Base-by-base conservation (phyloP, 2,888 invertebrate genomes). In the Acholoe squamosa region DNA sequence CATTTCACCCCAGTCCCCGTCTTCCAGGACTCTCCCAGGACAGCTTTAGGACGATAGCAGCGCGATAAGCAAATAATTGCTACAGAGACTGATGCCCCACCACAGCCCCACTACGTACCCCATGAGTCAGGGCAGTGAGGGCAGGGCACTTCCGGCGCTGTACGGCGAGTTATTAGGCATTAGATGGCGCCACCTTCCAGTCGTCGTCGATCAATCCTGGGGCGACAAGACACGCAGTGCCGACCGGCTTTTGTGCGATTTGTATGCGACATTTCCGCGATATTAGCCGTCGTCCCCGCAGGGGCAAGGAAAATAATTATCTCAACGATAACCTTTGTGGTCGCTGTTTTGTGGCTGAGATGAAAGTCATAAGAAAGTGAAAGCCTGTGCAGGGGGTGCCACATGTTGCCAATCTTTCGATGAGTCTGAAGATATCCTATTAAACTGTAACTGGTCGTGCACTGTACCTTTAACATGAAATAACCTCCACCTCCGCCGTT, bases 1-100 rank as follows among this genome's bases (percentile, higher is more conserved):
- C 43, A 43, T 43, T 10, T 43, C 43, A 43, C 43, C 43, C 43
- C 43, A 43, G 43, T 10, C 43, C 43, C 43, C 43, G 43, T 43
- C 43, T 10, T 12, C 61, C 1, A 61, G 5, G 10, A 1, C 19
- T 61, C 61, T 19, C 61, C 61, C 61, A 61, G 61, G 61, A 61
- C 61, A 61, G n/a, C 61, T n/a, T n/a, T 61, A 61, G 19, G 61
- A n/a, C 19, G 71, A 71, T 71, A 25, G 3, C 28, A 28, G 25
- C 25, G 31, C 71, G 71, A 71, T 71, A 71, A 71, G 71, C 71
- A 71, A 71, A 71, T 71, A 71, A 71, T 71, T 71, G 71, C 71
- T 28, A 71, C 71, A 71, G 71, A 71, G 25, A 71, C 31, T 25
- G 71, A n/a, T 28, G 28, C 28, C 28, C 71, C 71, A 22, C 3